Percentiles rank a stretch among this genome's conserved stretches.
Evolutionary conservation across 2,113 vertebrate species (phyloP).

Genomic region (Oncorhynchus tshawytscha): DNA sequence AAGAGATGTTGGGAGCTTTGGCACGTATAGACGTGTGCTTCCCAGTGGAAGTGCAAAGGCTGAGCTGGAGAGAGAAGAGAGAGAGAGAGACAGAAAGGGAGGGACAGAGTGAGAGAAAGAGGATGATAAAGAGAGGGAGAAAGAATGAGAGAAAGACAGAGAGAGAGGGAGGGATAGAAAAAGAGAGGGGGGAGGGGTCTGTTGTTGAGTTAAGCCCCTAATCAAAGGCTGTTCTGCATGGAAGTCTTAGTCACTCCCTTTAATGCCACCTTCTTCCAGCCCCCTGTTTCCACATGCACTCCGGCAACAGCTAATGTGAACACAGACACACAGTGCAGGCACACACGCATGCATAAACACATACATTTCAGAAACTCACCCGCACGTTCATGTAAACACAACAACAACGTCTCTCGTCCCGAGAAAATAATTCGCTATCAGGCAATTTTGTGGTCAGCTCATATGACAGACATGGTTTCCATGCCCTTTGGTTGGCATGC

Average conservation of each 20-base stretch:
- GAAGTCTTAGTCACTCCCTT: constrained; percentile 70
- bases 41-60: constrained; percentile 43
- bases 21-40: constrained; percentile 51
- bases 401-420: not conserved
- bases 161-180: constrained; percentile 54
- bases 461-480: constrained; percentile 14
- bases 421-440: not conserved
- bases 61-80: not conserved
- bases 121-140: not conserved
- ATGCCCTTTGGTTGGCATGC: constrained; percentile 20
- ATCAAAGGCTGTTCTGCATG: constrained; percentile 68
- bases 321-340: not conserved
- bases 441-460: constrained; percentile 20
- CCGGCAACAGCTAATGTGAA: not conserved
- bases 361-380: too few relatives aligned
- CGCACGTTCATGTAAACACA: too few relatives aligned
- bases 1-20: constrained; percentile 60
- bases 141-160: constrained; percentile 28
- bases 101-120: not conserved
- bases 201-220: constrained; percentile 64
- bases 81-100: not conserved
- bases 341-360: constrained; percentile 1
- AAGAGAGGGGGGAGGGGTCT: constrained; percentile 25
- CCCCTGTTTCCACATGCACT: not conserved
- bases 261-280: constrained; percentile 60